Conservation (phyloP, 2,888 invertebrate species). For the Chrysotoxum bicinctum region DNA sequence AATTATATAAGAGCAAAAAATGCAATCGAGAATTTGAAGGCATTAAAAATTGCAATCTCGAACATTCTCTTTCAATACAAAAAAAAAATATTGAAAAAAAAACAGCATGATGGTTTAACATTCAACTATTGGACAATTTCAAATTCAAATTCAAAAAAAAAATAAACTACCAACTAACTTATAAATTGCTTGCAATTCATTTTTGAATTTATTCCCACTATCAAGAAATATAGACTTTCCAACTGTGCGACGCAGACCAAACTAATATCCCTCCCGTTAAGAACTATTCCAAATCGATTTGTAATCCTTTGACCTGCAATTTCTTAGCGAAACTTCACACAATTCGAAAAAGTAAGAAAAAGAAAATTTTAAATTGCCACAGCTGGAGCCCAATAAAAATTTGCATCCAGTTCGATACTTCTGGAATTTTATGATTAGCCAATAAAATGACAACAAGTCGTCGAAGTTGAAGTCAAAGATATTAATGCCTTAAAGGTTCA, state of each 20-base stretch:
- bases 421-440: constrained; percentile 64
- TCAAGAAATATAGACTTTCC: background rate
- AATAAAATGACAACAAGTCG: constrained; percentile 61
- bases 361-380: constrained; percentile 26
- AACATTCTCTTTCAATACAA: no score
- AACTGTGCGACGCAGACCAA: background rate
- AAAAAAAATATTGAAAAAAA: no score
- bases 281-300: constrained; percentile 1
- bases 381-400: constrained; percentile 55
- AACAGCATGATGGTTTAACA: no score
- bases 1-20: no score
- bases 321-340: background rate
- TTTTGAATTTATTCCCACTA: background rate
- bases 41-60: no score
- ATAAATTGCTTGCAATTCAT: no score
- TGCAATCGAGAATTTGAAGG: no score
- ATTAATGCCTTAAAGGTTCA: constrained; percentile 31
- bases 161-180: no score
- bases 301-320: background rate
- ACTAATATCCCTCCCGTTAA: background rate
- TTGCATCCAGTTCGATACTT: constrained; percentile 54
- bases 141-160: no score
- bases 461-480: constrained; percentile 6
- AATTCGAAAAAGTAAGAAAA: background rate
- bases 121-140: no score